phyloP scores from a whole-genome alignment of 2,888 invertebrate species.

The Gryllus longicercus region DNA sequence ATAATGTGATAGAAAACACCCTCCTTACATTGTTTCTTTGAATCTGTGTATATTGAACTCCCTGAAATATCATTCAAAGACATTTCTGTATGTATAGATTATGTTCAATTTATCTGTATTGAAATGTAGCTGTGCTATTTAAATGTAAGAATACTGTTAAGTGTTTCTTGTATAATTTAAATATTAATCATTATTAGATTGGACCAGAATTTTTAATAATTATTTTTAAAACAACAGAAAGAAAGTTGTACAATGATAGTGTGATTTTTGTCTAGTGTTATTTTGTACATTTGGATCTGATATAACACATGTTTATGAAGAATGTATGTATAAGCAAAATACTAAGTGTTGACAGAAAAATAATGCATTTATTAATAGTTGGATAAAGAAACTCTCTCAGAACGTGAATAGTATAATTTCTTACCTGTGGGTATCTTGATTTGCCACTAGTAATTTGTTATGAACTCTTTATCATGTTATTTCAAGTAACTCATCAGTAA shows the following conservation, averaged over 20 bases:
- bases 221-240: constrained; percentile 17
- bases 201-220: constrained; percentile 17
- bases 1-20: not conserved
- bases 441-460: not conserved
- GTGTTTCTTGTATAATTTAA: constrained; percentile 10
- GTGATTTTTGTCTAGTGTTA: constrained; percentile 17
- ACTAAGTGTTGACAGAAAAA: constrained; percentile 17
- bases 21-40: not conserved
- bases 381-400: not conserved
- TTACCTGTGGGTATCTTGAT: not conserved
- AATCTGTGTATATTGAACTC: constrained; percentile 2
- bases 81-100: constrained; percentile 17
- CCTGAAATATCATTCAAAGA: constrained; percentile 9
- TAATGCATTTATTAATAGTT: constrained; percentile 7
- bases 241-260: constrained; percentile 7
- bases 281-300: constrained; percentile 17
- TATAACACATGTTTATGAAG: constrained; percentile 17
- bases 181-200: constrained; percentile 7
- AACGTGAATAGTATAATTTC: not conserved
- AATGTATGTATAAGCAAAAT: constrained; percentile 11
- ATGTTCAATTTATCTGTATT: constrained; percentile 1
- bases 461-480: no score
- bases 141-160: constrained; percentile 1
- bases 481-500: no score
- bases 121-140: constrained; percentile 4